phyloP scores from a whole-genome alignment of 2,113 vertebrate species.

The Laticauda laticaudata region DNA sequence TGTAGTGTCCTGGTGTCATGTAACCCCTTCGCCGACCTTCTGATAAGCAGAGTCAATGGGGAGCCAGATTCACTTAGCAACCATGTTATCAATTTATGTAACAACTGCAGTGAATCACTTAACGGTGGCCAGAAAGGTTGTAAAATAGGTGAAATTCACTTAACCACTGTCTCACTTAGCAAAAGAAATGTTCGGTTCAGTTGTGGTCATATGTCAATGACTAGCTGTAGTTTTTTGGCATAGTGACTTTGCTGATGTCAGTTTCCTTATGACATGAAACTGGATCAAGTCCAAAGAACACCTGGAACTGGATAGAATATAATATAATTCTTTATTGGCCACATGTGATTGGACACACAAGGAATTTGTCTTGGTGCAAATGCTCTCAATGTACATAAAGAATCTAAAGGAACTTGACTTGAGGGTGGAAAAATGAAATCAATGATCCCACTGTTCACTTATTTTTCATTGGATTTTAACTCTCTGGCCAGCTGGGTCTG shows the following conservation, averaged over 20 bases:
- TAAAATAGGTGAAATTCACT: neutral
- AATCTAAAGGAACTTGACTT: neutral
- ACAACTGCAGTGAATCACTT: no score
- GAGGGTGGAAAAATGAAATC: neutral
- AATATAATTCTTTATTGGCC: no score
- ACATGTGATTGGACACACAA: no score
- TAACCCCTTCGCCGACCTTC: no score
- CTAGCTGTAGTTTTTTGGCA: neutral
- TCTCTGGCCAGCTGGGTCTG: neutral
- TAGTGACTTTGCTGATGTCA: neutral
- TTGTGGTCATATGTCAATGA: neutral
- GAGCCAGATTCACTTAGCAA: no score
- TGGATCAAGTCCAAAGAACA: neutral
- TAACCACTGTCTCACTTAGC: neutral
- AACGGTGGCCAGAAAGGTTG: neutral
- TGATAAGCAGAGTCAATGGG: no score
- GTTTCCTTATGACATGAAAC: neutral
- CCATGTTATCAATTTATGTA: no score
- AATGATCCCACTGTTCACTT: neutral
- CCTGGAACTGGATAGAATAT: neutral
- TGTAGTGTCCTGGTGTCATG: no score
- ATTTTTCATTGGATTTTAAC: neutral
- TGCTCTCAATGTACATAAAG: no score
- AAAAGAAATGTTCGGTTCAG: neutral
- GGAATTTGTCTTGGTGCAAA: no score